phyloP scores from a whole-genome alignment of 2,797 vertebrate species.

The Gila robusta region DNA sequence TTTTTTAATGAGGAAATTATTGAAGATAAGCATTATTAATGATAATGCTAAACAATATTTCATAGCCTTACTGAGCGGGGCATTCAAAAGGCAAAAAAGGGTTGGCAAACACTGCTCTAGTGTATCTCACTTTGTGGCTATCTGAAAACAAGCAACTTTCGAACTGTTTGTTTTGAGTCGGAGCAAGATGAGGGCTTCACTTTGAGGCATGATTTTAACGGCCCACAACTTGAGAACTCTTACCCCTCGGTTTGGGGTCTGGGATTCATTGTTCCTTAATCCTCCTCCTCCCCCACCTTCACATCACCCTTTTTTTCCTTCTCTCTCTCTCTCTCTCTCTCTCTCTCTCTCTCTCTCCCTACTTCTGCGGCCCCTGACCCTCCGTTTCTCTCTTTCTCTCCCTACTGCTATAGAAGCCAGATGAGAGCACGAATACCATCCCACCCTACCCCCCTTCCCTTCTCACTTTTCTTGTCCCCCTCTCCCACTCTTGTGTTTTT shows the following conservation, averaged over 20 bases:
- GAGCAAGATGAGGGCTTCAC: background rate
- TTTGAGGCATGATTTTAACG: conserved; percentile 28
- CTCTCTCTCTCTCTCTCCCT: conserved; percentile 18
- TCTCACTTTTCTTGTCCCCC: conserved; percentile 52
- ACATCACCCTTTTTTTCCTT: conserved; percentile 34
- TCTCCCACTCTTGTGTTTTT: conserved; percentile 31
- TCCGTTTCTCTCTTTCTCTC: conserved; percentile 33
- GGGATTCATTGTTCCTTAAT: conserved; percentile 68
- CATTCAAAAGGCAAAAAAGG: background rate
- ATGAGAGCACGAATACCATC: conserved; percentile 58
- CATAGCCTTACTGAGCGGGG: background rate
- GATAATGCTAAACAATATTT: background rate
- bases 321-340: conserved; percentile 22
- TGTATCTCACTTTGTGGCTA: background rate
- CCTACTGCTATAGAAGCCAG: conserved; percentile 53
- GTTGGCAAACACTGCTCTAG: background rate
- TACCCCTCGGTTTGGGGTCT: conserved; percentile 59
- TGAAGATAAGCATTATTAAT: background rate
- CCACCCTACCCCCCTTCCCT: conserved; percentile 41
- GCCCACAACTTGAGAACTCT: conserved; percentile 56
- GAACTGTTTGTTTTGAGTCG: conserved; percentile 13
- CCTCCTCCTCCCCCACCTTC: conserved; percentile 52
- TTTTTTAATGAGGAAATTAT: background rate
- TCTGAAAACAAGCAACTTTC: conserved; percentile 24
- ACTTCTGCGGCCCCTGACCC: conserved; percentile 53